Percentiles rank a stretch among this genome's conserved stretches.
These are phyloP conservation scores for Drosophila parvula DNA, from an alignment of 1,140 invertebrate genomes.

Conservation along the genomic window DNA sequence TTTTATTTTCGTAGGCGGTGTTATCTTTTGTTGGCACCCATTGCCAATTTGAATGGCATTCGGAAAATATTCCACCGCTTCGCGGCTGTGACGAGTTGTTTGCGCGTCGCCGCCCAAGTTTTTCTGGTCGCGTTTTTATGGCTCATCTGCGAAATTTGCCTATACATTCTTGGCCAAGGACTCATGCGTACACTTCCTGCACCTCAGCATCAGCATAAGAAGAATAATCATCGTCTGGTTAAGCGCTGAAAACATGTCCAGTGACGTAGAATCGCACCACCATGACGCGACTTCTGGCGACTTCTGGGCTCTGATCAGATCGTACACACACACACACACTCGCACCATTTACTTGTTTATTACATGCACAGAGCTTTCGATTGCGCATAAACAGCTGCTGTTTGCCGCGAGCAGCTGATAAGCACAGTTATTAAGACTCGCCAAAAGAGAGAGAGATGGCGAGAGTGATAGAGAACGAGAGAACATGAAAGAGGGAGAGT, in stretches of 20 bases:
- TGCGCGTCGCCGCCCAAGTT: constrained; percentile 6
- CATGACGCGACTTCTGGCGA: constrained; percentile 1
- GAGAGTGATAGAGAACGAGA: not conserved
- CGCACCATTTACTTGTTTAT: constrained; percentile 19
- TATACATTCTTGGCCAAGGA: constrained; percentile 49
- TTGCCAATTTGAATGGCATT: constrained; percentile 45
- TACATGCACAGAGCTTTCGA: constrained; percentile 37
- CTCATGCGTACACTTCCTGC: constrained; percentile 40
- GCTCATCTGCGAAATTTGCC: constrained; percentile 18
- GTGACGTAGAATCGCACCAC: constrained; percentile 36
- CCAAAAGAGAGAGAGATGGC: constrained; percentile 19
- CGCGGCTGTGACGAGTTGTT: constrained; percentile 59
- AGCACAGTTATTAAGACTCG: constrained; percentile 60
- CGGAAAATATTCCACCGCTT: constrained; percentile 57
- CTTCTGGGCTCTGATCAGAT: constrained; percentile 13
- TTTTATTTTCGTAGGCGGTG: constrained; percentile 27
- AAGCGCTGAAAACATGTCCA: constrained; percentile 10
- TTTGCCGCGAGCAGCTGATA: constrained; percentile 65
- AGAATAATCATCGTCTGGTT: constrained; percentile 14
- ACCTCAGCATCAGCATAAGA: not conserved
- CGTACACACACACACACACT: not conserved
- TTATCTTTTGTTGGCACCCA: constrained; percentile 63
- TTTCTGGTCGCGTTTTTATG: constrained; percentile 21
- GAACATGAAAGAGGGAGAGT: constrained; percentile 5
- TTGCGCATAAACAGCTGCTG: constrained; percentile 67